Conservation (phyloP, 2,888 invertebrate genomes). For the Limenitis arthemis region DNA sequence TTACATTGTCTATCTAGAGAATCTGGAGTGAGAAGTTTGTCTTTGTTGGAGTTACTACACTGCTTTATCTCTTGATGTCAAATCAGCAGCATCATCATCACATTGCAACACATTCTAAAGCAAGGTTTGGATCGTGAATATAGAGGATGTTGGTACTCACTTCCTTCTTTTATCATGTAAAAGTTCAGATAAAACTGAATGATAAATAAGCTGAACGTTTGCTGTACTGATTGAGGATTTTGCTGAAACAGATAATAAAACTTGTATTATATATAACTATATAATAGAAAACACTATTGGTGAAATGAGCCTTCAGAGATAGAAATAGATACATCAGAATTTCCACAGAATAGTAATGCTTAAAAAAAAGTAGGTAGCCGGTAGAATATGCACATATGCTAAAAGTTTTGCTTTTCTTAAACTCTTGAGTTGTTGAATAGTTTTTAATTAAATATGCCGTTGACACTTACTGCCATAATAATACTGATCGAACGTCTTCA, state of each 20-base stretch:
- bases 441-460: neutral
- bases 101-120: neutral
- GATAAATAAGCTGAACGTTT: slow-evolving; percentile 56
- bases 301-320: neutral
- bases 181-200: slow-evolving; percentile 54
- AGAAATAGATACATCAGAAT: too few relatives aligned
- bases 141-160: slow-evolving; percentile 33
- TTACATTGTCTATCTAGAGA: too few relatives aligned
- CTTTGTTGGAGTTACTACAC: too few relatives aligned
- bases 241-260: slow-evolving; percentile 37
- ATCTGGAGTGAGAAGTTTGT: too few relatives aligned
- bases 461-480: slow-evolving; percentile 75
- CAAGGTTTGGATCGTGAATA: neutral
- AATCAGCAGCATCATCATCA: too few relatives aligned
- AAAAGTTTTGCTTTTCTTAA: too few relatives aligned
- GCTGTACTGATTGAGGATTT: slow-evolving; percentile 49
- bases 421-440: too few relatives aligned
- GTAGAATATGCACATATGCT: too few relatives aligned
- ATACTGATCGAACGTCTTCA: slow-evolving; percentile 88
- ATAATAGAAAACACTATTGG: neutral
- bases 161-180: slow-evolving; percentile 55
- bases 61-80: too few relatives aligned
- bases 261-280: too few relatives aligned
- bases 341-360: too few relatives aligned
- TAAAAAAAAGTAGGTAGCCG: too few relatives aligned